Conservation (phyloP, 92 coral and sea anemone species). For the Zoanthus sansibaricus region DNA sequence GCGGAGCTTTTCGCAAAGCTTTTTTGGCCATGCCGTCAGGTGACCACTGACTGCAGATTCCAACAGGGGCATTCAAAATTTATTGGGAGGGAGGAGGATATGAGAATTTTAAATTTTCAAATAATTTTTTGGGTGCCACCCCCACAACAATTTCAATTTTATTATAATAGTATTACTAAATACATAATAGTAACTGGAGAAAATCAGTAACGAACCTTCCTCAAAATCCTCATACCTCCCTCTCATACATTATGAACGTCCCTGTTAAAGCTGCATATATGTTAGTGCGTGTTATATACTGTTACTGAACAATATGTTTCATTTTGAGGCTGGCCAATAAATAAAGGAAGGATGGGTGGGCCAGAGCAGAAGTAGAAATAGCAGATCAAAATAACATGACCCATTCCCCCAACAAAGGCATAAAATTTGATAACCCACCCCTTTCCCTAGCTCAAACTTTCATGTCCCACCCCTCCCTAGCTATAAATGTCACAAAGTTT, state of each 20-base stretch:
- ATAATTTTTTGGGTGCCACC: too few species aligned
- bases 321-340: background rate
- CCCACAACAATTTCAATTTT: too few species aligned
- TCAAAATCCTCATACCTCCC: too few species aligned
- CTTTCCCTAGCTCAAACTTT: slow-evolving; percentile 20
- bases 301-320: slow-evolving; percentile 23
- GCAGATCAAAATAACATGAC: slow-evolving; percentile 16
- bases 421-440: slow-evolving; percentile 13
- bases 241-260: too few species aligned
- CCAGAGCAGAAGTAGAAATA: slow-evolving; percentile 11
- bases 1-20: slow-evolving; percentile 7
- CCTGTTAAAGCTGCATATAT: too few species aligned
- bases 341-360: background rate
- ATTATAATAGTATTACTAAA: too few species aligned
- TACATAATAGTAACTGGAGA: too few species aligned
- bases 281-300: background rate
- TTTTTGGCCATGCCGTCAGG: slow-evolving; percentile 26
- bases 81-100: too few species aligned
- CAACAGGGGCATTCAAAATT: too few species aligned
- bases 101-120: too few species aligned
- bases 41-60: too few species aligned
- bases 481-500: slow-evolving; percentile 1
- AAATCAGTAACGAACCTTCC: too few species aligned
- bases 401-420: background rate
- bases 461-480: background rate